phyloP scores from a whole-genome alignment of 1,140 invertebrate species.

The Goniozus legneri region DNA sequence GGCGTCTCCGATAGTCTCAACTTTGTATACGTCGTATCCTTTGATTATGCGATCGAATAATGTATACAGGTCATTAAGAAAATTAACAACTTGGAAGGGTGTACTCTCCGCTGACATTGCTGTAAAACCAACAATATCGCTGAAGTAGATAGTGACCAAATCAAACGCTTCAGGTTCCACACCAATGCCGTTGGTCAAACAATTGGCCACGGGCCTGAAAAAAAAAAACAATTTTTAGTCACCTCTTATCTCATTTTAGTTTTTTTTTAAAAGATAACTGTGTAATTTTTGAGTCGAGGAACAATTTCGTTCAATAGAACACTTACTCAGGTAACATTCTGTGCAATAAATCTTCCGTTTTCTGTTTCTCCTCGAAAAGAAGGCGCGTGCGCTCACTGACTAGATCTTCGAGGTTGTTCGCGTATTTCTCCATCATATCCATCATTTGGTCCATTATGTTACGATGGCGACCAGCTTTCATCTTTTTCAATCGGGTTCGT shows the following conservation, averaged over 20 bases:
- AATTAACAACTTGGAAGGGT: constrained; percentile 89
- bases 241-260: background rate
- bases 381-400: constrained; percentile 84
- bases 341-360: constrained; percentile 88
- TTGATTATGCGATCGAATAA: constrained; percentile 91
- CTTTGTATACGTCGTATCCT: constrained; percentile 96
- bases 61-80: constrained; percentile 94
- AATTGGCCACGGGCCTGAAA: constrained; percentile 75
- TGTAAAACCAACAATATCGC: constrained; percentile 98
- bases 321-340: constrained; percentile 88
- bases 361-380: constrained; percentile 87
- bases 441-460: constrained; percentile 97
- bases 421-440: constrained; percentile 94
- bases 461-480: constrained; percentile 80
- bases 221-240: constrained; percentile 10
- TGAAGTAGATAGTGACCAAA: constrained; percentile 95
- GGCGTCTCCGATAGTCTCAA: constrained; percentile 89
- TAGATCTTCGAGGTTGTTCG: constrained; percentile 90
- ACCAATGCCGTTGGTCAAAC: constrained; percentile 81
- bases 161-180: constrained; percentile 95
- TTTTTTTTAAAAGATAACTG: background rate
- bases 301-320: constrained; percentile 1
- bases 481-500: constrained; percentile 74
- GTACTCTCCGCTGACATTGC: constrained; percentile 93
- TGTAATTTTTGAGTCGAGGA: background rate